A percentile compares a stretch with the other conserved stretches of the same genome.
Evolutionary conservation across 1,140 invertebrate genomes (phyloP).

Genomic region (Melanaphis sacchari): DNA sequence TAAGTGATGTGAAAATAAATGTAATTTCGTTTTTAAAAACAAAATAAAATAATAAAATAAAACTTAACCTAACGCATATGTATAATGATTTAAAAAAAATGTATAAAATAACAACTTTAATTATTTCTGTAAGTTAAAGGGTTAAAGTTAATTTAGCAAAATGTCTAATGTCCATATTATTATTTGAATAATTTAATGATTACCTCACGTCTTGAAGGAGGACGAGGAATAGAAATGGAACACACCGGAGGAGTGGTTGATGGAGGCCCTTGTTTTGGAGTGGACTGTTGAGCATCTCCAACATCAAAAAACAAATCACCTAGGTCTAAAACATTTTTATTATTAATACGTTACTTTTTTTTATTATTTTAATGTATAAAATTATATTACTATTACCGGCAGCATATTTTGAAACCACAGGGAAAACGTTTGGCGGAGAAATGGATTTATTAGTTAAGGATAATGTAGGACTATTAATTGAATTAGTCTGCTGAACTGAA

Average conservation of each 20-base stretch:
- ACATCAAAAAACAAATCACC: constrained; percentile 82
- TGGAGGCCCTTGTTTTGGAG: constrained; percentile 68
- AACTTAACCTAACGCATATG: too few relatives aligned
- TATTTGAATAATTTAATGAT: constrained; percentile 61
- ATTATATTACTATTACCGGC: not conserved
- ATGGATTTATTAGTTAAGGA: constrained; percentile 55
- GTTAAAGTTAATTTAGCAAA: not conserved
- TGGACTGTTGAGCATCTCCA: constrained; percentile 75
- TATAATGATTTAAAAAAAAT: too few relatives aligned
- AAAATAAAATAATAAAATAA: too few relatives aligned
- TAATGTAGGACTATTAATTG: constrained; percentile 69
- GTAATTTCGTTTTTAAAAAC: too few relatives aligned
- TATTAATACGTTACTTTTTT: not conserved
- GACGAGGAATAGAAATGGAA: constrained; percentile 82
- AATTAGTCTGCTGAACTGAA: constrained; percentile 81
- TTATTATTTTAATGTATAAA: not conserved
- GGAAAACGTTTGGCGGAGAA: constrained; percentile 54
- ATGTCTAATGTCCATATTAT: not conserved
- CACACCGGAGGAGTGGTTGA: constrained; percentile 71
- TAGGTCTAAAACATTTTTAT: constrained; percentile 59
- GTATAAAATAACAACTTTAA: too few relatives aligned
- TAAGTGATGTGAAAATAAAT: too few relatives aligned
- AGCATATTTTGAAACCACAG: constrained; percentile 43
- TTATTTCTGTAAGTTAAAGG: not conserved
- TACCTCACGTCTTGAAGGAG: constrained; percentile 81